These are phyloP conservation scores for Nesospiza acunhae DNA, from an alignment of 2,113 vertebrate genomes.

Conservation along the genomic window DNA sequence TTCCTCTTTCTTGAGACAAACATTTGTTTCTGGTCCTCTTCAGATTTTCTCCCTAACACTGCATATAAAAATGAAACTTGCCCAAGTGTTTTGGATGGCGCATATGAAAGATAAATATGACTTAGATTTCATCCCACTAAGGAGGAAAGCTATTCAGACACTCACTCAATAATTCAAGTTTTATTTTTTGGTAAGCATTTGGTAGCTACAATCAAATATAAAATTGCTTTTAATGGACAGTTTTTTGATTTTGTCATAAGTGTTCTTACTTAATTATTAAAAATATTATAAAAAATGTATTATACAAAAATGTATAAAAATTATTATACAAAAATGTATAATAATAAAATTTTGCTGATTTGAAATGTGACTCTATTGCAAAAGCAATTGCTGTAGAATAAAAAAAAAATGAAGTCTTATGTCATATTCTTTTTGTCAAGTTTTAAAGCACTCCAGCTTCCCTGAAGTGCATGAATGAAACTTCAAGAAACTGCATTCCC, in stretches of 20 bases:
- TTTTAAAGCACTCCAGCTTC: background rate
- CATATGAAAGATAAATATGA: background rate
- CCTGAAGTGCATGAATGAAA: background rate
- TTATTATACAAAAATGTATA: background rate
- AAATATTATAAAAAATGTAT: too few species aligned
- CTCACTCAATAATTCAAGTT: background rate
- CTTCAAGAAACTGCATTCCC: slow-evolving; percentile 11
- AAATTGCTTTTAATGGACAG: background rate
- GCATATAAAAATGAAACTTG: background rate
- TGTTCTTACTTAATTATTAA: background rate
- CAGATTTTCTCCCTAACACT: background rate
- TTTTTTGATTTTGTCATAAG: background rate
- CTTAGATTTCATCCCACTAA: background rate
- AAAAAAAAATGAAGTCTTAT: background rate
- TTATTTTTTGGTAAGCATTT: background rate
- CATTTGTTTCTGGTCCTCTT: background rate
- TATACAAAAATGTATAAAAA: too few species aligned
- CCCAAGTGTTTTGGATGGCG: background rate
- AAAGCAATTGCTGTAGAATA: background rate
- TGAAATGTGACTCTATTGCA: background rate
- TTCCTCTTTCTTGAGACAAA: background rate
- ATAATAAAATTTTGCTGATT: background rate
- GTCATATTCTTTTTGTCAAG: background rate
- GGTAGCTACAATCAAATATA: background rate
- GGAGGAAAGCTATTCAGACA: background rate